phyloP scores from a whole-genome alignment of 2,797 vertebrate genomes.

The Pyrocephalus nanus region DNA sequence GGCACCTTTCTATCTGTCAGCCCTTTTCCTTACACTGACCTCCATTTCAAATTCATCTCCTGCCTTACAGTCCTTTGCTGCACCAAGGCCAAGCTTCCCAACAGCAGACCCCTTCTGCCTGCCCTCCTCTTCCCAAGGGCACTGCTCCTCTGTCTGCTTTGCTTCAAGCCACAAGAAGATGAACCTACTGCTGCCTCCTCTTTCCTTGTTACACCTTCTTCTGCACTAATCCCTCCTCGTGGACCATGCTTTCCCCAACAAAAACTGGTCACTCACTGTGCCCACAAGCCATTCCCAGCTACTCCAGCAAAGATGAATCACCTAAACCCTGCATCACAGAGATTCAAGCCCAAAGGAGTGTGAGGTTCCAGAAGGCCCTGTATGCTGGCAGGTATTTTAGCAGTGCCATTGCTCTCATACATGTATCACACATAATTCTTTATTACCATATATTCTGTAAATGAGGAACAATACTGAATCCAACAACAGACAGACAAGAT shows the following conservation, averaged over 20 bases:
- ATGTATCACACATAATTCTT: neutral
- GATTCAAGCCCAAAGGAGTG: neutral
- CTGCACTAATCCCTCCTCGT: fast-evolving
- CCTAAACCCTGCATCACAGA: neutral
- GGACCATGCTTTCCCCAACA: neutral
- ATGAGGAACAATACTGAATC: neutral
- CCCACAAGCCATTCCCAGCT: neutral
- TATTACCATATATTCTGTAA: neutral
- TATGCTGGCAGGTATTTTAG: neutral
- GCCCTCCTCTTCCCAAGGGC: neutral
- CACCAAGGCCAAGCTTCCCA: neutral
- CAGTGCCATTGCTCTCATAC: neutral
- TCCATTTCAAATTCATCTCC: neutral
- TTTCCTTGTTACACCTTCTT: neutral
- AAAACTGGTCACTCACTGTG: neutral
- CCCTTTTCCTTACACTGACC: neutral
- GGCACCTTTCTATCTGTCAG: neutral
- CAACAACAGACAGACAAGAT: neutral
- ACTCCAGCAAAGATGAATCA: neutral
- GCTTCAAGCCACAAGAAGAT: neutral
- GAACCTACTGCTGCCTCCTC: neutral
- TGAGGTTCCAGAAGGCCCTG: neutral
- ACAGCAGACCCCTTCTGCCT: neutral
- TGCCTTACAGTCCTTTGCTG: neutral
- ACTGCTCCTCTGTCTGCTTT: neutral